Base-by-base conservation (phyloP, 1,140 invertebrate species). In the Bombus huntii region DNA sequence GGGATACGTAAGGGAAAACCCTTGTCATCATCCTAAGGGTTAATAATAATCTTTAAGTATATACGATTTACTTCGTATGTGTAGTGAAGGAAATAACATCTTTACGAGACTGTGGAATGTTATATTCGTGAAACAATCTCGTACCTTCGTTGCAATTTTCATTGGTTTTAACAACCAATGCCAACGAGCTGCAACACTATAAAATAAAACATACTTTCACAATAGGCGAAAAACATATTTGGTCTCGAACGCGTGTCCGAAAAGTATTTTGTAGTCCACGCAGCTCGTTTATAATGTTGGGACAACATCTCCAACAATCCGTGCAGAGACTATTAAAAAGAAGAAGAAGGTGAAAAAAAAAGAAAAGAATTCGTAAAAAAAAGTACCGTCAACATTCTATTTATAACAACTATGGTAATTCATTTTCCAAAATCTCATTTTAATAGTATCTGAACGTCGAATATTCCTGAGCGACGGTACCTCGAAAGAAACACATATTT, bases 51-150 rank as follows among this genome's bases (percentile, higher is more conserved):
- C 78, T 57, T 73, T 76, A 71, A 89, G 80, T 71, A 42, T 79
- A n/a, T 86, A 89, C 86, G 88, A 89, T 81, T 87, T 39, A 59
- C 80, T 85, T 89, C 86, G 89, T 89, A 85, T 34, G 47, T 62
- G 28, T 31, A 68, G 42, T 39, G 89, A 89, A 89, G 78, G 81
- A 1, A 42, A 39, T 2, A 85, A 85, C 85, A 89, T 53, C 85
- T 77, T 77, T 8, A 13, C 44, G 28, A 47, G 44, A 65, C 12
- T 57, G 53, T 66, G 15, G 22, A 44, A 31, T 53, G 47, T 53
- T 53, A 22, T 8, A 42, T 39, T 28, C 18, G 22, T 42, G 13
- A n/a, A 34, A 66, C 31, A 22, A 15, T 72, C 34, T 65, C 62
- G 42, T 53, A n/a, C 59, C 81, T 87, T 66, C 81, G 31, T 34